Evolutionary conservation across 2,888 invertebrate species (phyloP).

Genomic region (Acanthosepion pharaonis): DNA sequence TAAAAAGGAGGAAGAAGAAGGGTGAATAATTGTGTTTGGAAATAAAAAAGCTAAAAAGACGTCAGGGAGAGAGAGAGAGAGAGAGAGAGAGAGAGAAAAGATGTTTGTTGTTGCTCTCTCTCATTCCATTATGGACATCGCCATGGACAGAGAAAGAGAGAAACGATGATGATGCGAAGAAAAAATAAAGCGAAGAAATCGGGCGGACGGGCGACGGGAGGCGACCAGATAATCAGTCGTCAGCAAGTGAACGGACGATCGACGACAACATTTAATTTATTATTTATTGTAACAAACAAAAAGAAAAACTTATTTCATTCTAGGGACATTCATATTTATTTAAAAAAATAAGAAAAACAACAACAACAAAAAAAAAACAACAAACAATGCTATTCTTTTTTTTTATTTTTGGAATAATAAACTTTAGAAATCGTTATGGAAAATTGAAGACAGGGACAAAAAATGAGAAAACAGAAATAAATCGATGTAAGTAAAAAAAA

Average conservation of each 20-base stretch:
- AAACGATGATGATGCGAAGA: not conserved
- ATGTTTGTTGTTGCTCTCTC: not conserved
- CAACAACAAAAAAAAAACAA: too few species aligned
- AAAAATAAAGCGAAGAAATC: not conserved
- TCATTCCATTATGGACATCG: too few species aligned
- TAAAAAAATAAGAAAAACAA: not conserved
- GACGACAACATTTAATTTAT: too few species aligned
- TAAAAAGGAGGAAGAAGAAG: not conserved
- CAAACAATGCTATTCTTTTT: too few species aligned
- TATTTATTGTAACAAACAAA: too few species aligned
- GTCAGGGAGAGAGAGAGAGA: too few species aligned
- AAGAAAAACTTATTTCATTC: too few species aligned
- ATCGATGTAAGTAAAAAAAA: not conserved
- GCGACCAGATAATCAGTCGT: not conserved
- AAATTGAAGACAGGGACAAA: not conserved
- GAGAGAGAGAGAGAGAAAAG: too few species aligned
- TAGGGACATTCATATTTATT: not conserved
- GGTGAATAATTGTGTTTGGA: not conserved
- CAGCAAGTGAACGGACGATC: too few species aligned
- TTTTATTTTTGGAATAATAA: not conserved
- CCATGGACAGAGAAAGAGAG: not conserved
- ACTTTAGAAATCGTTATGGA: not conserved
- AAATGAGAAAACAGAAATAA: not conserved
- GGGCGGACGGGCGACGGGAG: not conserved
- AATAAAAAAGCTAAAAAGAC: not conserved